phyloP scores from a whole-genome alignment of 2,113 vertebrate genomes.

The Eulacestoma nigropectus region DNA sequence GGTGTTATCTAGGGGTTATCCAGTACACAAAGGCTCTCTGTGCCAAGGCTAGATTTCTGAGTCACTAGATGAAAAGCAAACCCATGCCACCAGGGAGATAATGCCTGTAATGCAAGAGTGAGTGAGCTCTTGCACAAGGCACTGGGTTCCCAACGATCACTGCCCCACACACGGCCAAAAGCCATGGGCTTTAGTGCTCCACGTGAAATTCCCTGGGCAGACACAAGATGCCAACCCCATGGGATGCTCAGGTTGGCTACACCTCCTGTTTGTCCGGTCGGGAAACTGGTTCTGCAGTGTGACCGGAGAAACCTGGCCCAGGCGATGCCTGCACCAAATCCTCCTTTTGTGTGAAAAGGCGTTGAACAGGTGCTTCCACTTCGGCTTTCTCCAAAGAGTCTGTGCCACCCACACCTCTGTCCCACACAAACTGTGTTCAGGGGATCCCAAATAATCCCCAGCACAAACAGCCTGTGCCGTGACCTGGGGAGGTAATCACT shows the following conservation, averaged over 20 bases:
- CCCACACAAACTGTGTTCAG: not conserved
- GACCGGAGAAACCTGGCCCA: not conserved
- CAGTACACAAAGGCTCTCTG: not conserved
- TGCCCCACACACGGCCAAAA: not conserved
- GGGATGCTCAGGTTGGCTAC: accelerated
- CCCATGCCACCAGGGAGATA: not conserved
- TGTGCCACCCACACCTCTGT: not conserved
- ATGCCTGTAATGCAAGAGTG: not conserved
- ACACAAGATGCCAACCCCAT: accelerated
- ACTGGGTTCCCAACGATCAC: accelerated
- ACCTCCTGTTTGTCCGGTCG: not conserved
- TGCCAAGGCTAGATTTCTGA: not conserved
- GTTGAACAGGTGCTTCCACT: not conserved
- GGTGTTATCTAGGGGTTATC: not conserved
- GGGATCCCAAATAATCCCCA: not conserved
- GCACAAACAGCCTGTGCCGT: accelerated
- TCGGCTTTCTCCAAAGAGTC: not conserved
- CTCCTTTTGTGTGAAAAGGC: not conserved
- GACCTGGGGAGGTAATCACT: not conserved
- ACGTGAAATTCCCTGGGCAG: not conserved
- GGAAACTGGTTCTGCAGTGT: not conserved
- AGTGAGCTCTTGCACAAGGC: not conserved
- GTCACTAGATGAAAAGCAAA: not conserved
- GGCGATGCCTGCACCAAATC: accelerated
- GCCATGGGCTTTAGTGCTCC: not conserved